phyloP scores from a whole-genome alignment of 2,888 invertebrate species.

The Nematopogon swammerdamellus region DNA sequence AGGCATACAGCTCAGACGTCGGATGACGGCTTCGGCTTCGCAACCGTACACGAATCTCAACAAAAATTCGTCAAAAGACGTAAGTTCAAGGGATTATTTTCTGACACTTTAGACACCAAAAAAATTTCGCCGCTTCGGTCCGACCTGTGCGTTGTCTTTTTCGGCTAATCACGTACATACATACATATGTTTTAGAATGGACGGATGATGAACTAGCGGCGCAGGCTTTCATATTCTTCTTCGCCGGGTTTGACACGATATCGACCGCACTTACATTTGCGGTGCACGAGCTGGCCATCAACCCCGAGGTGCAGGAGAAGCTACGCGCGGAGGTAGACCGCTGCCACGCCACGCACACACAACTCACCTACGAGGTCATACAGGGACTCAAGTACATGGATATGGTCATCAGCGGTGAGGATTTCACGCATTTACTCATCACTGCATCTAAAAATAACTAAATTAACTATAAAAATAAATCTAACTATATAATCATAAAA shows the following conservation, averaged over 20 bases:
- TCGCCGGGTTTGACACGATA: background rate
- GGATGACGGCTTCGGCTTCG: background rate
- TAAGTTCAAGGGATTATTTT: background rate
- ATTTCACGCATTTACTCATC: too few relatives aligned
- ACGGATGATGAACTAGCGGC: background rate
- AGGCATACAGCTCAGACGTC: background rate
- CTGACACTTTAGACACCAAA: background rate
- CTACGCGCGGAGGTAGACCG: background rate
- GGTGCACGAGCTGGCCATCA: background rate
- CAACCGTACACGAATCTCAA: background rate
- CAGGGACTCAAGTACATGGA: background rate
- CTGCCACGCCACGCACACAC: background rate
- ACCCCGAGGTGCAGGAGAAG: background rate
- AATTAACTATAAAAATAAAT: too few relatives aligned
- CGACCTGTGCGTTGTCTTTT: too few relatives aligned
- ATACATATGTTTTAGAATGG: too few relatives aligned
- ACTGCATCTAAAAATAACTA: too few relatives aligned
- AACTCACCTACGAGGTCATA: background rate
- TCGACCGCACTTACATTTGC: background rate
- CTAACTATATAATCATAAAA: too few relatives aligned
- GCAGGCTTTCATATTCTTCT: background rate
- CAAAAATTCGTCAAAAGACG: background rate
- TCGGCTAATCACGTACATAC: too few relatives aligned
- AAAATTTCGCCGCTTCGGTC: too few relatives aligned
- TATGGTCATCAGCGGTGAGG: background rate